Evolutionary conservation across 2,797 vertebrate genomes (phyloP).

Genomic region (Pipistrellus pygmaeus): DNA sequence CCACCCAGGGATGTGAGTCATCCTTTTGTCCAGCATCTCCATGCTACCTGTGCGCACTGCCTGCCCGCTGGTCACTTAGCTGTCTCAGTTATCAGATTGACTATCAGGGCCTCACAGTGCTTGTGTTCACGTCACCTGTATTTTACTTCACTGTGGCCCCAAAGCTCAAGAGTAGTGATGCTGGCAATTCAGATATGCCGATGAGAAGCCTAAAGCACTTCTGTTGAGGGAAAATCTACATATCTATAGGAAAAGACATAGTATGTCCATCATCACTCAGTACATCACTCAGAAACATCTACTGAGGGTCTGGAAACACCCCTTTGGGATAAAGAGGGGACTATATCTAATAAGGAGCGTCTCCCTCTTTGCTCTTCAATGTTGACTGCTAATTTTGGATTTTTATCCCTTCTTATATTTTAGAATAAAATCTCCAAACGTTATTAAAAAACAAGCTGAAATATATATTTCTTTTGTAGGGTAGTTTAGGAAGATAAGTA

Average conservation of each 20-base stretch:
- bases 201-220: background rate
- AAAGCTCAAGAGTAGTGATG: too few species aligned
- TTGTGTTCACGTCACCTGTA: background rate
- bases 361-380: background rate
- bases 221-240: background rate
- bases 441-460: background rate
- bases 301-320: too few species aligned
- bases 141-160: background rate
- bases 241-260: background rate
- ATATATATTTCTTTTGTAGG: slow-evolving; percentile 12
- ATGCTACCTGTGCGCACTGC: background rate
- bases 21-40: background rate
- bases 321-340: background rate
- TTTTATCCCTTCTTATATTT: slow-evolving; percentile 6
- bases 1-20: background rate
- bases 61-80: background rate
- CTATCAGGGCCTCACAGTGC: background rate
- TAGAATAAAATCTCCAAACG: background rate
- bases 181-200: background rate
- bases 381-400: background rate
- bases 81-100: background rate
- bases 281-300: too few species aligned
- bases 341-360: background rate
- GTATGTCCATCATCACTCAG: background rate
- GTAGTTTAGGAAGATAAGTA: slow-evolving; percentile 6